Base-by-base conservation (phyloP, 2,888 invertebrate genomes). In the Lamellibrachia columna region DNA sequence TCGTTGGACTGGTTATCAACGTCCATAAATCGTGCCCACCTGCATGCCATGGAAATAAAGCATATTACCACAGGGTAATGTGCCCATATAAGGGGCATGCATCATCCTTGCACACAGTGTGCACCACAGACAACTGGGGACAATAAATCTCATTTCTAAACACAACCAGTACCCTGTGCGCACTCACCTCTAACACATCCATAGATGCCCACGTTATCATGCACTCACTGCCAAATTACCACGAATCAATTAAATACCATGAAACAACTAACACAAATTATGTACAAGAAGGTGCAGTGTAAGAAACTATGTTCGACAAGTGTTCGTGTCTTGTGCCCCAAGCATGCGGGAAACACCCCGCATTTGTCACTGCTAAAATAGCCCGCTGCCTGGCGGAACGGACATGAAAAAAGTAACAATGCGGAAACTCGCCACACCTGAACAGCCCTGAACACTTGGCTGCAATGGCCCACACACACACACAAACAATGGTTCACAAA, bases 21-120 rank as follows among this genome's bases (percentile, higher is more conserved):
- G 75, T 22, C 75, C 75, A 75, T 75, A 75, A 75, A 75, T 75
- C 75, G 75, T 75, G 75, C 75, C 75, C 75, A 75, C 75, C 75
- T 75, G 75, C 75, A n/a, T 75, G 75, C 75, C 75, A 75, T 6
- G 75, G 75, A 75, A 75, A 75, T 75, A 75, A 75, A 75, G 75
- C 75, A 75, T 75, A 75, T 75, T 75, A 75, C 75, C 75, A 75
- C 75, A 75, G 75, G 75, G 75, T 75, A 75, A 75, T 75, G 75
- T n/a, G 75, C 75, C 75, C 75, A 75, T 75, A 75, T 75, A 75
- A 75, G 75, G 75, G 3, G 22, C 75, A 75, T 75, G 75, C 75
- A 75, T 75, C 75, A 75, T 75, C 75, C 75, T 75, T n/a, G 22
- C 75, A 75, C 75, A 75, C 75, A 75, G n/a, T 75, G 75, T 75